Evolutionary conservation across 2,888 invertebrate species (phyloP).

Genomic region (Conistra vaccinii): DNA sequence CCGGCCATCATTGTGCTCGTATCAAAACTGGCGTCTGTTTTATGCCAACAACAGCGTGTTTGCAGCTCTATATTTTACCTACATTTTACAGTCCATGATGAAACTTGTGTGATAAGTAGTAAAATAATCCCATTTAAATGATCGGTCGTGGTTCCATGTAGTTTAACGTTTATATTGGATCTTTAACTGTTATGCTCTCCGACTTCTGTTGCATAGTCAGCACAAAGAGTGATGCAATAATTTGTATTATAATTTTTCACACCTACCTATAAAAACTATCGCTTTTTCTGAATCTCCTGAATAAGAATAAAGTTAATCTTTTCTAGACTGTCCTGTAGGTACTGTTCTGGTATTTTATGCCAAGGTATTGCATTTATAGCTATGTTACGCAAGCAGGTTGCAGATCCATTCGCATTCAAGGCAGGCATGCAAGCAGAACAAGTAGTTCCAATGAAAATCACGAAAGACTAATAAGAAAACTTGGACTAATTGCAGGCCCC

Average conservation of each 20-base stretch:
- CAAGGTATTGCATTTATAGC: not conserved
- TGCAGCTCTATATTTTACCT: no score
- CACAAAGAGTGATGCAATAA: constrained; percentile 5
- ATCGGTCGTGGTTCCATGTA: not conserved
- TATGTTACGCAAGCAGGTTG: no score
- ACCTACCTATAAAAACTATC: no score
- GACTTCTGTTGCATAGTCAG: not conserved
- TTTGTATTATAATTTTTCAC: no score
- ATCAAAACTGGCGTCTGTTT: not conserved
- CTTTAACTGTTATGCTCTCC: not conserved
- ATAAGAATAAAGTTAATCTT: no score
- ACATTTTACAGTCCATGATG: no score
- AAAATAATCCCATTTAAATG: not conserved
- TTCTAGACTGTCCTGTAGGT: no score
- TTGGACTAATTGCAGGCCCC: constrained; percentile 23
- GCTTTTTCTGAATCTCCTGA: no score
- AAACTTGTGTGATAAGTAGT: no score
- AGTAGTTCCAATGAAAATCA: constrained; percentile 22
- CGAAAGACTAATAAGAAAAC: constrained; percentile 25
- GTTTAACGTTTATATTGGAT: not conserved
- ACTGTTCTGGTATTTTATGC: not conserved
- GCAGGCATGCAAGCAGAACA: not conserved
- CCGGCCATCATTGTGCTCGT: not conserved
- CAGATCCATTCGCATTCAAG: not conserved
- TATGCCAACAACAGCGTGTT: no score